Base-by-base conservation (phyloP, 2,888 invertebrate species). In the Pasiphila rectangulata region DNA sequence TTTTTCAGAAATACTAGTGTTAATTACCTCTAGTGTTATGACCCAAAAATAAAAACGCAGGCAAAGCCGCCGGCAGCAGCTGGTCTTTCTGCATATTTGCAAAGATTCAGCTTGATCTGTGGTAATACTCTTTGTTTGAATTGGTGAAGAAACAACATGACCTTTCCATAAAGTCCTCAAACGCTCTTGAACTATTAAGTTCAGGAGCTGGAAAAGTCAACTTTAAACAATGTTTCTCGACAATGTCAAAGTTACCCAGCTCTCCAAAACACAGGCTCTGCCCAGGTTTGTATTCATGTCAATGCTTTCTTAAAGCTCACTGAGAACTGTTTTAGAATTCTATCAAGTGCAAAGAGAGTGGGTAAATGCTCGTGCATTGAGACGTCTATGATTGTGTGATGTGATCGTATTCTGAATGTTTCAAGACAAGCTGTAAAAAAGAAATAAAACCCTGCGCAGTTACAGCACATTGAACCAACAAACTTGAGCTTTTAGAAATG, bases 251-350 rank as follows among this genome's bases (percentile, higher is more conserved):
- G 10, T 35, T 6, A 27, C 3, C n/a, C 6, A 24, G 30, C 37
- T 36, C 2, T 29, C 27, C 16, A 12, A 13, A 5, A 6, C 0
- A n/a, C 6, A 4, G 7, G 2, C 41, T 45, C 21, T 35, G 39
- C 1, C n/a, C 9, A 30, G 21, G 37, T 63, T 61, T 39, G 69
- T 73, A 75, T 75, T 74, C 75, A 74, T 66, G 72, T 67, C 68
- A 61, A 51, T 63, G 67, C 63, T 66, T 68, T 66, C 69, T 67
- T 64, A 72, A 69, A 59, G 67, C 70, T 67, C 59, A 50, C 51
- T 53, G 52, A 52, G 45, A 60, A 48, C 60, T 67, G 65, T 56
- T 77, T 66, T 69, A 69, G 64, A 70, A 75, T 76, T 77, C 73
- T 63, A 73, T 72, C 65, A 65, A 59, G 60, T 69, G 52, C 62